Conservation (phyloP, 2,888 invertebrate genomes). For the Branchellion lobata region DNA sequence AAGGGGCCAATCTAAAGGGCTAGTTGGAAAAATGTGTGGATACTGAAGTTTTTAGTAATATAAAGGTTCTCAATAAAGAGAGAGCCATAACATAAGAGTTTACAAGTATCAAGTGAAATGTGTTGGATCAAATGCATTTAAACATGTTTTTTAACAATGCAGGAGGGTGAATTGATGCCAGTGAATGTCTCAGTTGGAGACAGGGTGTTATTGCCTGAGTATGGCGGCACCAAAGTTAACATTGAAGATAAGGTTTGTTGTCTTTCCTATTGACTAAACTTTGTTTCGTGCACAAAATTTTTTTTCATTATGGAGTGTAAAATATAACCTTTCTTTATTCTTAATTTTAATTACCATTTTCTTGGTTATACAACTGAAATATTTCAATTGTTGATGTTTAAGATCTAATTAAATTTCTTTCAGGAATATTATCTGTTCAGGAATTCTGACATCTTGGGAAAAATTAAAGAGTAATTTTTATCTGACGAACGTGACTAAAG, state of each 20-base stretch:
- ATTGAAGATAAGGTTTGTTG: slow-evolving; percentile 71
- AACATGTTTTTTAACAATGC: too few species aligned
- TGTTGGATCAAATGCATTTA: too few species aligned
- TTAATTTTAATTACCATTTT: background rate
- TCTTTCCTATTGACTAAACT: too few species aligned
- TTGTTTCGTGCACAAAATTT: too few species aligned
- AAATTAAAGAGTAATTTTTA: slow-evolving; percentile 62
- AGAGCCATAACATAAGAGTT: too few species aligned
- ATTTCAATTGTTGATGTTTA: background rate
- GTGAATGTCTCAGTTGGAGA: slow-evolving; percentile 85
- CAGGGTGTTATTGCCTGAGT: slow-evolving; percentile 91
- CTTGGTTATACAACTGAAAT: background rate
- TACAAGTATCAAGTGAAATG: too few species aligned
- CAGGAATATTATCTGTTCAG: slow-evolving; percentile 87
- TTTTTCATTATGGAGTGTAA: too few species aligned
- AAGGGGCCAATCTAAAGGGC: too few species aligned
- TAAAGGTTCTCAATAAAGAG: too few species aligned
- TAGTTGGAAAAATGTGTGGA: too few species aligned
- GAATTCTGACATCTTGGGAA: slow-evolving; percentile 93
- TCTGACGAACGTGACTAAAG: background rate
- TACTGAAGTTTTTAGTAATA: too few species aligned
- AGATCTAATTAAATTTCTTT: slow-evolving; percentile 52
- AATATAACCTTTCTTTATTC: background rate
- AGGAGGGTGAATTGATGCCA: slow-evolving; percentile 80
- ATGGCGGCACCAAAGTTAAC: slow-evolving; percentile 93